Percentiles rank a stretch among this genome's conserved stretches.
Conservation (phyloP, 30 jellyfish, hydroid and myxozoan species). For the Morbakka virulenta region DNA sequence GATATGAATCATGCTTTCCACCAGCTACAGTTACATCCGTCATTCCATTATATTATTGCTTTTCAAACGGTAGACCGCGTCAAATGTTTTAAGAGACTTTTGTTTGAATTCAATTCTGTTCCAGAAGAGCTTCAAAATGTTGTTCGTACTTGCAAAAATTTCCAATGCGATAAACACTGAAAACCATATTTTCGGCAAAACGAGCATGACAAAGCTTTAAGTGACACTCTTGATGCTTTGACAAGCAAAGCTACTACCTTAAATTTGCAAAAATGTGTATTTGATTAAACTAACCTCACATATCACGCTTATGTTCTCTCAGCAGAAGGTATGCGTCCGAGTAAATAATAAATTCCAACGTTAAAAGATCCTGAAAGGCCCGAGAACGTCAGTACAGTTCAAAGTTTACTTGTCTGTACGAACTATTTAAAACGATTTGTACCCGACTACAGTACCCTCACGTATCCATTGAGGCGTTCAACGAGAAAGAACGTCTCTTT, state of each 20-base stretch:
- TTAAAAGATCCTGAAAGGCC: slow-evolving; percentile 1
- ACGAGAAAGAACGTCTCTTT: background rate
- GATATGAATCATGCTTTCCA: slow-evolving; percentile 35
- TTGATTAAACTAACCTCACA: slow-evolving; percentile 14
- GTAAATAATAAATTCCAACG: slow-evolving; percentile 8
- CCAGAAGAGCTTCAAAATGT: background rate
- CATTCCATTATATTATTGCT: background rate
- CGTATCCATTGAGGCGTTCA: background rate
- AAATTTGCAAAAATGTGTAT: slow-evolving; percentile 19
- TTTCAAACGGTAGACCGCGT: slow-evolving; percentile 20
- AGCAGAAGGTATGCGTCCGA: slow-evolving; percentile 39
- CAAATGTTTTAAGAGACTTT: background rate
- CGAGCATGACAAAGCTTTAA: background rate
- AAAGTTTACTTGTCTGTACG: slow-evolving; percentile 19
- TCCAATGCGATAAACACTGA: background rate
- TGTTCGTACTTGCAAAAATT: background rate
- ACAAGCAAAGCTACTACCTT: slow-evolving; percentile 18
- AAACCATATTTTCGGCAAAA: background rate
- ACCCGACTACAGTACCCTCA: slow-evolving; percentile 1
- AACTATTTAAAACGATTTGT: slow-evolving; percentile 23
- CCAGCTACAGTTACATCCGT: background rate
- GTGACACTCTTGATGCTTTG: background rate
- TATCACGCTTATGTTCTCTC: background rate
- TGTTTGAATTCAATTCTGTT: background rate
- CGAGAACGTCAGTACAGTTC: background rate